Evolutionary conservation across 2,797 vertebrate genomes (phyloP).

Genomic region (Mormyrus hasselquistii): DNA sequence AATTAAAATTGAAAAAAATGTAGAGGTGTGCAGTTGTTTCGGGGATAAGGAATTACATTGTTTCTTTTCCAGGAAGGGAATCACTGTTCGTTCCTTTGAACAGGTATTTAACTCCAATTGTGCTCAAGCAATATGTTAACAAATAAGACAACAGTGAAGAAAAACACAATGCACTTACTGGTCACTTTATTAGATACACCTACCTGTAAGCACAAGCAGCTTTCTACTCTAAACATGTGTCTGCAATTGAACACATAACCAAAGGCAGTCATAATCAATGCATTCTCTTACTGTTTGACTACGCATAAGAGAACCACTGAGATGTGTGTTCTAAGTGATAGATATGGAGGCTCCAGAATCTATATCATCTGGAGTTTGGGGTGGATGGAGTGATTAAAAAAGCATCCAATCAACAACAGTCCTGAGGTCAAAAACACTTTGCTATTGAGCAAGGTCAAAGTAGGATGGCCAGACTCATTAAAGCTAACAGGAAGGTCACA

Average conservation of each 20-base stretch:
- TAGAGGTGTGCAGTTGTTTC: background rate
- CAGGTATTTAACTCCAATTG: background rate
- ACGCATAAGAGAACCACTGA: background rate
- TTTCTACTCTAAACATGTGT: background rate
- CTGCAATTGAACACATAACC: background rate
- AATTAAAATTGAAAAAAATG: background rate
- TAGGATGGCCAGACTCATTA: background rate
- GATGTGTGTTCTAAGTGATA: background rate
- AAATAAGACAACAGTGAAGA: background rate
- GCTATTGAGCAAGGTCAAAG: background rate
- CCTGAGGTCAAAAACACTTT: background rate
- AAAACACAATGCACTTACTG: background rate
- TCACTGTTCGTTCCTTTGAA: background rate
- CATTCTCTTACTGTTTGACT: background rate
- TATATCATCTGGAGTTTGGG: background rate
- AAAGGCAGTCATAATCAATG: background rate
- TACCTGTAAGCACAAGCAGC: background rate
- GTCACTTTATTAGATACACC: background rate
- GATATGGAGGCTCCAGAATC: background rate
- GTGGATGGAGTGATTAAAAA: background rate
- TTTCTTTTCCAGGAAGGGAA: background rate
- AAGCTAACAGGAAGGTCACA: background rate
- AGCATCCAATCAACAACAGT: background rate
- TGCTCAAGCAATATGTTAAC: background rate
- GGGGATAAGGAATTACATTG: background rate